Evolutionary conservation across 2,888 invertebrate species (phyloP).

Genomic region (Cataglyphis albicans): DNA sequence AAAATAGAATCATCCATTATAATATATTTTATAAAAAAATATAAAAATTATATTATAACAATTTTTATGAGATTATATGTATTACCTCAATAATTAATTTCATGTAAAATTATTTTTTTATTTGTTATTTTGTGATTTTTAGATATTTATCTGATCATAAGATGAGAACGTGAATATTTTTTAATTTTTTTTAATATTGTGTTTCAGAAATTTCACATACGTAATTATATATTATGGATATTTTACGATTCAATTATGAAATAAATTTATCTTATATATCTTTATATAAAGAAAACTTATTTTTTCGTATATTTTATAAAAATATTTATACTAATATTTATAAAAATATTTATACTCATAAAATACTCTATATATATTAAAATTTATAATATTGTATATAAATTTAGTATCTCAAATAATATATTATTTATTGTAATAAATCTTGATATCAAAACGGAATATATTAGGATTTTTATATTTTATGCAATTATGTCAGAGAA

Average conservation of each 20-base stretch:
- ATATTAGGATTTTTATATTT: neutral
- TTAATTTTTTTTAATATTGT: neutral
- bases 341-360: too few species aligned
- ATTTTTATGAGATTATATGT: neutral
- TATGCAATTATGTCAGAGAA: neutral
- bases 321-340: neutral
- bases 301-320: neutral
- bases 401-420: neutral
- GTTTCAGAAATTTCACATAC: neutral
- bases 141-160: neutral
- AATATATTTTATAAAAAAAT: neutral
- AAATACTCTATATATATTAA: neutral
- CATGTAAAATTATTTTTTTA: neutral
- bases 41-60: neutral
- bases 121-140: neutral
- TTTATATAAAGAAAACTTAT: neutral
- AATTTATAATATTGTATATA: neutral
- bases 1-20: neutral
- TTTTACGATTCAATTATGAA: neutral
- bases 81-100: neutral
- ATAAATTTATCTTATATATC: neutral
- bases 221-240: neutral
- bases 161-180: neutral
- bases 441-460: too few species aligned
- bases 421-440: too few species aligned